These are phyloP conservation scores for Crocidura indochinensis DNA, from an alignment of 2,797 vertebrate genomes.

Conservation along the genomic window DNA sequence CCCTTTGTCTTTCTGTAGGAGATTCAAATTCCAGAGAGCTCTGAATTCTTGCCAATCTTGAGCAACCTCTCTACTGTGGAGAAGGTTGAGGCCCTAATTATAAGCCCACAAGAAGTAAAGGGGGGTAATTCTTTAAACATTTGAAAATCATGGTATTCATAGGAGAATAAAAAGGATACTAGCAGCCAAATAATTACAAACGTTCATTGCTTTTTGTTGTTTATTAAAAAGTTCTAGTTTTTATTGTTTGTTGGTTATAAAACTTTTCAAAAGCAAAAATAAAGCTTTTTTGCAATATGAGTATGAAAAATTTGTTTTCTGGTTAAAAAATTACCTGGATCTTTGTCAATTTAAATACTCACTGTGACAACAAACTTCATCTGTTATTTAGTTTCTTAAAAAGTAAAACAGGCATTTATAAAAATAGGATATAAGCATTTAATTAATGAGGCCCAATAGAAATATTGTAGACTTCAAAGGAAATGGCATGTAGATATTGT, in stretches of 20 bases:
- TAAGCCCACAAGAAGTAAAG: conserved; percentile 11
- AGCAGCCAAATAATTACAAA: conserved; percentile 51
- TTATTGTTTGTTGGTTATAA: conserved; percentile 55
- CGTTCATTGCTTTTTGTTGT: conserved; percentile 25
- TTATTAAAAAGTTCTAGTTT: conserved; percentile 8
- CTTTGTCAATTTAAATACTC: conserved; percentile 12
- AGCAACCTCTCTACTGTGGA: background rate
- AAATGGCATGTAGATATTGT: conserved; percentile 13
- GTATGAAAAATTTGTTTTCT: conserved; percentile 34
- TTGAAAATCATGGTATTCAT: conserved; percentile 50
- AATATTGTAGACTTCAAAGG: conserved; percentile 21
- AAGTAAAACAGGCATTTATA: background rate
- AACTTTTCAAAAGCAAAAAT: background rate
- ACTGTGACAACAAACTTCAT: conserved; percentile 6
- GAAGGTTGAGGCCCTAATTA: conserved; percentile 20
- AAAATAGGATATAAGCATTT: background rate
- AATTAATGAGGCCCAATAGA: conserved; percentile 15
- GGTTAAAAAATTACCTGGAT: background rate
- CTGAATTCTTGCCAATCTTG: conserved; percentile 17
- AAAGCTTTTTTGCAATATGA: conserved; percentile 19
- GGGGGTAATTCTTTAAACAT: conserved; percentile 52
- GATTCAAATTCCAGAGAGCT: conserved; percentile 49
- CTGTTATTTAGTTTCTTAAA: conserved; percentile 35
- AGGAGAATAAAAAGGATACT: background rate
- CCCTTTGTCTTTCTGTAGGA: background rate